These are phyloP conservation scores for Drosophila malerkotliana DNA, from an alignment of 1,140 invertebrate genomes.

Conservation along the genomic window DNA sequence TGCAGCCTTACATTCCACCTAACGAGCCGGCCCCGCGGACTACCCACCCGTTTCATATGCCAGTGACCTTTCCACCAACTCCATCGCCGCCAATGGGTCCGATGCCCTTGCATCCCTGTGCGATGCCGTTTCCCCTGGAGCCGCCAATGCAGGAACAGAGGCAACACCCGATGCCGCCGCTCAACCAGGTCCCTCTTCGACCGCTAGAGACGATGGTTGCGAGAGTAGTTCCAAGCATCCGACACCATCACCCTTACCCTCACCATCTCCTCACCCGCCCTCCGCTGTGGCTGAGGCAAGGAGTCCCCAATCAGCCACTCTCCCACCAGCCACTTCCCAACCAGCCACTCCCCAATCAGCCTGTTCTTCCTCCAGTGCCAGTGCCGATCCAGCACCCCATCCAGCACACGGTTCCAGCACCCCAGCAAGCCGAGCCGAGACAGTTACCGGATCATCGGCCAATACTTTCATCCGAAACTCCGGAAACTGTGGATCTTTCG, in stretches of 20 bases:
- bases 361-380: too few species aligned
- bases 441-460: too few species aligned
- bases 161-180: background rate
- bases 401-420: too few species aligned
- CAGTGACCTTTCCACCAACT: background rate
- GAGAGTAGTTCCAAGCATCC: background rate
- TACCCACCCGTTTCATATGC: background rate
- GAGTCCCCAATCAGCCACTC: too few species aligned
- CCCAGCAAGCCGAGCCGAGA: too few species aligned
- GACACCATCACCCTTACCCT: background rate
- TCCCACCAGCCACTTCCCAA: too few species aligned
- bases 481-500: too few species aligned
- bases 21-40: background rate
- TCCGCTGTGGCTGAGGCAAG: background rate
- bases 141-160: background rate
- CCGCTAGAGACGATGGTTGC: background rate
- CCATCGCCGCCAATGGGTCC: background rate
- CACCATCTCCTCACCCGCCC: background rate
- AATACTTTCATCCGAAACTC: too few species aligned
- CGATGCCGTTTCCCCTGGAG: background rate
- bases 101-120: background rate
- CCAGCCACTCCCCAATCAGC: too few species aligned
- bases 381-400: too few species aligned
- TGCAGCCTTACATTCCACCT: background rate
- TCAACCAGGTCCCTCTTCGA: background rate